Percentiles rank a stretch among this genome's conserved stretches.
Conservation (phyloP, 2,888 invertebrate species). For the Exephanes ischioxanthus region DNA sequence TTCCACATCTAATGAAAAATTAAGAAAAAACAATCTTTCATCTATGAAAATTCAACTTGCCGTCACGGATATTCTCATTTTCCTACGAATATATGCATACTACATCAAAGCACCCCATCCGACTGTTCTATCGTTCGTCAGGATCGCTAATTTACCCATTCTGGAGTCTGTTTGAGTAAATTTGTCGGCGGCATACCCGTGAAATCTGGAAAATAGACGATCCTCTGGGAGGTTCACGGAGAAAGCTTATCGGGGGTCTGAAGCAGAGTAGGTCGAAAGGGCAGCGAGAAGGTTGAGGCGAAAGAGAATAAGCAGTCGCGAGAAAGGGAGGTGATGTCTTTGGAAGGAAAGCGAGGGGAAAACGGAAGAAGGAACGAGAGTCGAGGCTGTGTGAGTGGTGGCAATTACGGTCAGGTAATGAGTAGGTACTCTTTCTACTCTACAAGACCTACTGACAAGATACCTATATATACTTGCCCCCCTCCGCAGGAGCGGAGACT, state of each 20-base stretch:
- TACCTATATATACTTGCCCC: slow-evolving; percentile 28
- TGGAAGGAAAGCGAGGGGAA: slow-evolving; percentile 41
- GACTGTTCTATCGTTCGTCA: neutral
- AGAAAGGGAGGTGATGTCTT: slow-evolving; percentile 42
- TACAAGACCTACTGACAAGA: slow-evolving; percentile 31
- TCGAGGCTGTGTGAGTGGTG: slow-evolving; percentile 64
- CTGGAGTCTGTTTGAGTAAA: neutral
- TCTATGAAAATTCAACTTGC: neutral
- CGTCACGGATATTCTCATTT: neutral
- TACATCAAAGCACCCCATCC: neutral
- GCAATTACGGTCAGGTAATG: slow-evolving; percentile 69
- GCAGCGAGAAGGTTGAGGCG: slow-evolving; percentile 24
- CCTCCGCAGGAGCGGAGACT: neutral
- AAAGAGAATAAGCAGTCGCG: slow-evolving; percentile 46
- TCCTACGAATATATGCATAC: no score
- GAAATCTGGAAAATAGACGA: slow-evolving; percentile 13
- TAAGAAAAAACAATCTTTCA: no score
- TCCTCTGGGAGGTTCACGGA: slow-evolving; percentile 10
- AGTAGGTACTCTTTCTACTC: slow-evolving; percentile 53
- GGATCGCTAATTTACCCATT: neutral
- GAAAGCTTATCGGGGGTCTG: slow-evolving; percentile 37
- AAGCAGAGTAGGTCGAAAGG: slow-evolving; percentile 56
- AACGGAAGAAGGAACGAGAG: slow-evolving; percentile 61
- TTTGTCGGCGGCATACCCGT: neutral
- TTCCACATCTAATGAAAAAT: no score